Base-by-base conservation (phyloP, 2,113 vertebrate genomes). In the Tragelaphus scriptus region DNA sequence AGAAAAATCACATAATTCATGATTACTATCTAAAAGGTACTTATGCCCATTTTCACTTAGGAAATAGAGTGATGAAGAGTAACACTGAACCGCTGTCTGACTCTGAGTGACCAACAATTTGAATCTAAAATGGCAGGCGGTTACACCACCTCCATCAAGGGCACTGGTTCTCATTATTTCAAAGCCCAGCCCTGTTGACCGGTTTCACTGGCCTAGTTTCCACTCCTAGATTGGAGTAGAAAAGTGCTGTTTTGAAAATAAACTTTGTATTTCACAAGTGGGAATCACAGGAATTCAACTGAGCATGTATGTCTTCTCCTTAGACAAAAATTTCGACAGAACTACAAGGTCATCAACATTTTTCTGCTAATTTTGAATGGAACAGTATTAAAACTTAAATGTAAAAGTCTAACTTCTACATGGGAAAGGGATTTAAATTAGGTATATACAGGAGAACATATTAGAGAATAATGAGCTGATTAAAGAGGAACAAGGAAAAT, bases 211-310 rank as follows among this genome's bases (percentile, higher is more conserved):
- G n/a, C 0, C 47, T 51, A 6, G 3, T 5, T 80, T n/a, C 98
- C 99, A 99, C 44, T 49, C 9, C 17, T 26, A 85, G 17, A 56
- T 8, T 80, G n/a, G 2, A 25, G 15, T 53, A 90, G n/a, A 44
- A 90, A 85, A 49, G 23, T 40, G 28, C 23, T 77, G 40, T 77
- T 77, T 77, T 44, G 36, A 14, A 94, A 94, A 77, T 55, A 12
- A 53, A 84, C 21, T 55, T 26, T 49, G 2, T 7, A 58, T 77
- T 91, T 75, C 47, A 11, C 10, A 56, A 86, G 25, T 58, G 19
- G 16, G 1, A 28, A 17, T 91, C 44, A 61, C 58, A 30, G 4
- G 90, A 68, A 90, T 25, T 77, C 32, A 95, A 87, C 25, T 40
- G 23, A 75, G 36, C 21, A 15, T 49, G 9, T 59, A 6, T 21